Evolutionary conservation across 2,113 vertebrate species (phyloP).

Genomic region (Uria lomvia): DNA sequence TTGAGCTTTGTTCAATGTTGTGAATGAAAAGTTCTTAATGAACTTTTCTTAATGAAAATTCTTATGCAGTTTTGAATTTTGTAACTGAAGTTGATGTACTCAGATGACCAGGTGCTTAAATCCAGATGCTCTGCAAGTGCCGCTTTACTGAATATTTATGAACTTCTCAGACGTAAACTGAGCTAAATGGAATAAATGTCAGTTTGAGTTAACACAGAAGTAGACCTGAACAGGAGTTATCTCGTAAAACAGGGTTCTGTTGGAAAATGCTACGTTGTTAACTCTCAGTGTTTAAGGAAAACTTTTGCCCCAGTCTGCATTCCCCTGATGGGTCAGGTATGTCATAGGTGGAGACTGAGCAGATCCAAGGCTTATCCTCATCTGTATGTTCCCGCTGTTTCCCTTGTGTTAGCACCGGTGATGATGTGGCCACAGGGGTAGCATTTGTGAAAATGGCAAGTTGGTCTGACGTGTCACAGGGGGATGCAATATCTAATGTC

Average conservation of each 20-base stretch:
- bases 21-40: not conserved
- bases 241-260: not conserved
- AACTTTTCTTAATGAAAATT: not conserved
- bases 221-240: not conserved
- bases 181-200: not conserved
- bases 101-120: not conserved
- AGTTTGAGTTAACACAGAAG: not conserved
- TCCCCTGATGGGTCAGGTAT: not conserved
- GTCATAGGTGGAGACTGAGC: not conserved
- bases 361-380: not conserved
- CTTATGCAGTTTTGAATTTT: not conserved
- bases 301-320: not conserved
- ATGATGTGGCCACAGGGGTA: not conserved
- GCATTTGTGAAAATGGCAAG: too few species aligned
- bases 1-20: not conserved
- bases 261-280: not conserved
- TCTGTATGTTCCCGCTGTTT: not conserved
- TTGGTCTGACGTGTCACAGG: not conserved
- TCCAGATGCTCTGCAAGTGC: not conserved
- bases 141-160: not conserved
- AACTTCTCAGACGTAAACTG: not conserved
- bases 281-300: not conserved
- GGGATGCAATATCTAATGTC: not conserved
- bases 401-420: not conserved
- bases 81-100: not conserved